A percentile compares a stretch with the other conserved stretches of the same genome.
Evolutionary conservation across 2,113 vertebrate genomes (phyloP).

Genomic region (Coracopsis vasa): DNA sequence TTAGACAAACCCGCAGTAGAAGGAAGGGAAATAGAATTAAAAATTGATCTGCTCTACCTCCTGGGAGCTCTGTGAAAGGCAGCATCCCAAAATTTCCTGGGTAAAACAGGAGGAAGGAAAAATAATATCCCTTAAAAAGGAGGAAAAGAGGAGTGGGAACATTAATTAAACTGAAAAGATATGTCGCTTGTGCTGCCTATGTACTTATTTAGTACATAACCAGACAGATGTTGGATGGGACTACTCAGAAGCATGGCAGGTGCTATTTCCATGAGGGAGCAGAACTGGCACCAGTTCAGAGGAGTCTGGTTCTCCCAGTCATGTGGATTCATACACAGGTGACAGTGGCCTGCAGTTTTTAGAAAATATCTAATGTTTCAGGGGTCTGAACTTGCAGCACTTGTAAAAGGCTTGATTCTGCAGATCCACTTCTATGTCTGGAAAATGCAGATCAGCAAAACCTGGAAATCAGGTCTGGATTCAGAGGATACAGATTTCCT

Average conservation of each 20-base stretch:
- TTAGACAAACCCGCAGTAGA: accelerated
- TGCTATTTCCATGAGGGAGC: neutral
- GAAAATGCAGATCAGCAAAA: neutral
- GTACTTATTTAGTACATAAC: neutral
- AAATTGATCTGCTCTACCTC: neutral
- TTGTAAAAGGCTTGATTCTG: neutral
- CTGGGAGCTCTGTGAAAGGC: neutral
- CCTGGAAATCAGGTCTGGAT: neutral
- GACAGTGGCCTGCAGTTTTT: neutral
- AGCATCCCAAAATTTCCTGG: neutral
- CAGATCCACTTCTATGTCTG: neutral
- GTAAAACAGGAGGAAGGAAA: neutral
- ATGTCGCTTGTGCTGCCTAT: accelerated
- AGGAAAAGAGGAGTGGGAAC: neutral
- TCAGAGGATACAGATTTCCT: neutral
- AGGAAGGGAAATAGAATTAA: neutral
- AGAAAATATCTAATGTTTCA: neutral
- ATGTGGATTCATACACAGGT: neutral
- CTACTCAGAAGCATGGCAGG: too few relatives aligned
- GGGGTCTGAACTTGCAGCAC: neutral
- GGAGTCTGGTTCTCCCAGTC: neutral
- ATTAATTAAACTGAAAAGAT: neutral
- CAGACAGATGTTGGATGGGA: neutral
- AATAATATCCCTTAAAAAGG: neutral
- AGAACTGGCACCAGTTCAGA: neutral